A percentile compares a stretch with the other conserved stretches of the same genome.
These are phyloP conservation scores for Hycleus cichorii DNA, from an alignment of 1,140 invertebrate genomes.

Conservation along the genomic window DNA sequence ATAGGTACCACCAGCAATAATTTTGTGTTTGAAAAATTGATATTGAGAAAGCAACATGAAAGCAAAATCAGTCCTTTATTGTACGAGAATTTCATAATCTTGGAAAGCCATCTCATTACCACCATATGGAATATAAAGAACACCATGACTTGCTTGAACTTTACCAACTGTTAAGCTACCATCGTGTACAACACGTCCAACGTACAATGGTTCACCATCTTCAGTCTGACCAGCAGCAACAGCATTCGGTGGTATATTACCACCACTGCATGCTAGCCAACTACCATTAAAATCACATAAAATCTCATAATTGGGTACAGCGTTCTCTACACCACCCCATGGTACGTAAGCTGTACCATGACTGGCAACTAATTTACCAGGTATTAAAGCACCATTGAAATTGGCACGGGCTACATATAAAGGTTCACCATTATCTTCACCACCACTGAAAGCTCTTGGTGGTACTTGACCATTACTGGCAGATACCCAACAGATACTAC, in stretches of 20 bases:
- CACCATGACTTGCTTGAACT: constrained; percentile 63
- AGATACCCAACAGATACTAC: constrained; percentile 55
- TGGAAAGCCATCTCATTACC: constrained; percentile 62
- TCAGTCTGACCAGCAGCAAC: constrained; percentile 64
- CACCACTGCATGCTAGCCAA: constrained; percentile 43
- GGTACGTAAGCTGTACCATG: constrained; percentile 68
- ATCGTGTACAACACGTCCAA: constrained; percentile 61
- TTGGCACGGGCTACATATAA: constrained; percentile 59
- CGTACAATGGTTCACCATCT: constrained; percentile 64
- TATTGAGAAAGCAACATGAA: no score
- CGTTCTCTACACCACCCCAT: constrained; percentile 72
- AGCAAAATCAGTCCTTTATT: constrained; percentile 17
- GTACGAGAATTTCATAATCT: constrained; percentile 66
- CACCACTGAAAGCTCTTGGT: constrained; percentile 62
- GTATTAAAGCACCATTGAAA: constrained; percentile 61
- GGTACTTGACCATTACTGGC: constrained; percentile 58
- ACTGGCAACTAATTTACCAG: constrained; percentile 66
- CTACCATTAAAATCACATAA: constrained; percentile 36
- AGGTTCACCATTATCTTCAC: constrained; percentile 63
- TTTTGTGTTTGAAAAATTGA: no score
- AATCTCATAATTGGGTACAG: constrained; percentile 66
- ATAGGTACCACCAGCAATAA: no score
- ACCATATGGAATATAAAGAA: constrained; percentile 64
- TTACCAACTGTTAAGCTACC: constrained; percentile 61
- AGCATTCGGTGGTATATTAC: constrained; percentile 61